Percentiles rank a stretch among this genome's conserved stretches.
Conservation (phyloP, 2,888 invertebrate species). For the Uloborus plumipes region DNA sequence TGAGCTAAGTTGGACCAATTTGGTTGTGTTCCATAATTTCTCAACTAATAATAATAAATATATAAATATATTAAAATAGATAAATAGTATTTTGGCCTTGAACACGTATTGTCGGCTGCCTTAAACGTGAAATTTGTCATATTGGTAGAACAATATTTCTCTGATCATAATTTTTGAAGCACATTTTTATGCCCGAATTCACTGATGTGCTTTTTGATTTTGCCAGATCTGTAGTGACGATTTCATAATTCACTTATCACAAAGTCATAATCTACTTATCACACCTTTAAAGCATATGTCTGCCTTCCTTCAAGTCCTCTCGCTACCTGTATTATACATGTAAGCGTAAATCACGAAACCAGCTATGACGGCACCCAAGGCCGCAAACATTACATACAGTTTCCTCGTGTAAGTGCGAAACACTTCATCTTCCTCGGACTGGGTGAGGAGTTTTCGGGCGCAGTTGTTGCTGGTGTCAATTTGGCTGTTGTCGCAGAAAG, state of each 20-base stretch:
- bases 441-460: conserved; percentile 27
- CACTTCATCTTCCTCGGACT: conserved; percentile 51
- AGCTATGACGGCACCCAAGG: conserved; percentile 29
- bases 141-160: no score
- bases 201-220: neutral
- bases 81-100: no score
- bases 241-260: neutral
- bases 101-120: no score
- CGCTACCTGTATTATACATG: conserved; percentile 26
- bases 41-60: no score
- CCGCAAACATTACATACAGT: conserved; percentile 43
- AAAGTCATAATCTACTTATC: neutral
- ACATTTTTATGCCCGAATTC: no score
- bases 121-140: no score
- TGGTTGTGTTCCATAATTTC: no score
- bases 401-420: conserved; percentile 36
- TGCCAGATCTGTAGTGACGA: neutral
- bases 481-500: conserved; percentile 37
- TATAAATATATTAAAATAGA: no score
- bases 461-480: neutral
- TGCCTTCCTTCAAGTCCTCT: neutral
- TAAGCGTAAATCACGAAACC: conserved; percentile 45
- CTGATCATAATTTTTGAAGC: no score
- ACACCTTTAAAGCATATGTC: neutral
- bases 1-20: no score